Percentiles rank a stretch among this genome's conserved stretches.
Evolutionary conservation across 2,797 vertebrate species (phyloP).

Genomic region (Thamnophis elegans): DNA sequence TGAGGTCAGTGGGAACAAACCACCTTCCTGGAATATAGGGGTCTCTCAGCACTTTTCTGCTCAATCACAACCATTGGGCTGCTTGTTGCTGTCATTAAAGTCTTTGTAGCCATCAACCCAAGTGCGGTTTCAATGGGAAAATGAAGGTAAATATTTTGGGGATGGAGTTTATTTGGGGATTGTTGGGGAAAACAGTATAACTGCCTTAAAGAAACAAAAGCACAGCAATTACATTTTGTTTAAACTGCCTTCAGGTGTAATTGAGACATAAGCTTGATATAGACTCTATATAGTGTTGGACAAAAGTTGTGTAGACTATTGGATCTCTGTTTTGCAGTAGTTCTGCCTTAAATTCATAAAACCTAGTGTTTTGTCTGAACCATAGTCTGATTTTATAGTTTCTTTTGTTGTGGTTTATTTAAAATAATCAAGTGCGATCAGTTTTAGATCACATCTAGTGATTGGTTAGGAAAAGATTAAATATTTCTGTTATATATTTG

Average conservation of each 20-base stretch:
- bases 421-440: background rate
- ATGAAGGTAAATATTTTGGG: conserved; percentile 77
- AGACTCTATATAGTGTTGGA: background rate
- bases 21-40: conserved; percentile 70
- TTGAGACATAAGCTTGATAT: background rate
- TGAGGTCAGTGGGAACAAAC: conserved; percentile 70
- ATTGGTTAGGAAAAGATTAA: background rate
- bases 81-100: conserved; percentile 66
- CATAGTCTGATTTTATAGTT: background rate
- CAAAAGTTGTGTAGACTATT: background rate
- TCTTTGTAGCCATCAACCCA: conserved; percentile 67
- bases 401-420: background rate
- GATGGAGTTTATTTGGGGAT: conserved; percentile 53
- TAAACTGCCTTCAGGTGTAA: background rate
- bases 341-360: background rate
- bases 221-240: background rate
- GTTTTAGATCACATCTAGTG: background rate
- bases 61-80: conserved; percentile 58
- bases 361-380: background rate
- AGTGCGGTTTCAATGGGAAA: conserved; percentile 75
- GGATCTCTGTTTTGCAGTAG: background rate
- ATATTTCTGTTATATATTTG: background rate
- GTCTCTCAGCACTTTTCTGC: conserved; percentile 59
- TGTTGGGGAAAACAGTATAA: conserved; percentile 53
- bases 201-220: background rate